Evolutionary conservation across 2,113 vertebrate genomes (phyloP).

Genomic region (Saccopteryx leptura): DNA sequence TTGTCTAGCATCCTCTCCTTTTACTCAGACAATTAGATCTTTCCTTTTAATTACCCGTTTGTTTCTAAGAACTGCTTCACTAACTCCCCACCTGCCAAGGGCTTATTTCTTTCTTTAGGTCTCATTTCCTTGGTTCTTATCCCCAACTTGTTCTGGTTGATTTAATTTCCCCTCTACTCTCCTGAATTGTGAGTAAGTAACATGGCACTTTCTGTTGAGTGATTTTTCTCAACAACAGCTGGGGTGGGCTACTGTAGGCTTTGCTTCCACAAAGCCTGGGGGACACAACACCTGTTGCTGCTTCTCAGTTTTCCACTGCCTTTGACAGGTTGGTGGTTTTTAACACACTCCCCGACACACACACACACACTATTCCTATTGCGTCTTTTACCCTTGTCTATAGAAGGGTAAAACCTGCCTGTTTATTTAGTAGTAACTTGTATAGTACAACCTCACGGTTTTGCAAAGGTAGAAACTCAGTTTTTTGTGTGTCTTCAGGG

Average conservation of each 20-base stretch:
- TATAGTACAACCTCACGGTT: slow-evolving; percentile 43
- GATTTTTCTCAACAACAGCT: slow-evolving; percentile 72
- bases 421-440: slow-evolving; percentile 41
- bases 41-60: slow-evolving; percentile 44
- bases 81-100: background rate
- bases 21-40: slow-evolving; percentile 19
- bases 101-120: background rate
- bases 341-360: background rate
- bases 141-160: background rate
- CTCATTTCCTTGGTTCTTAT: background rate
- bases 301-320: slow-evolving; percentile 70
- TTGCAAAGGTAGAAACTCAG: slow-evolving; percentile 15
- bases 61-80: slow-evolving; percentile 50
- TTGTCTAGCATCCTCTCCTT: background rate
- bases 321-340: slow-evolving; percentile 74
- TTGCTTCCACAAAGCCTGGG: slow-evolving; percentile 40
- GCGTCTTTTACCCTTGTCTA: slow-evolving; percentile 40
- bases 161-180: slow-evolving; percentile 25
- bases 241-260: slow-evolving; percentile 61
- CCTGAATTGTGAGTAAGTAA: slow-evolving; percentile 6
- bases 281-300: slow-evolving; percentile 74
- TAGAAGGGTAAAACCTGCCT: slow-evolving; percentile 21
- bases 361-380: background rate
- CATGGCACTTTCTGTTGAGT: slow-evolving; percentile 47
- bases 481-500: background rate